Evolutionary conservation across 1,140 invertebrate genomes (phyloP).

Genomic region (Homarus americanus): DNA sequence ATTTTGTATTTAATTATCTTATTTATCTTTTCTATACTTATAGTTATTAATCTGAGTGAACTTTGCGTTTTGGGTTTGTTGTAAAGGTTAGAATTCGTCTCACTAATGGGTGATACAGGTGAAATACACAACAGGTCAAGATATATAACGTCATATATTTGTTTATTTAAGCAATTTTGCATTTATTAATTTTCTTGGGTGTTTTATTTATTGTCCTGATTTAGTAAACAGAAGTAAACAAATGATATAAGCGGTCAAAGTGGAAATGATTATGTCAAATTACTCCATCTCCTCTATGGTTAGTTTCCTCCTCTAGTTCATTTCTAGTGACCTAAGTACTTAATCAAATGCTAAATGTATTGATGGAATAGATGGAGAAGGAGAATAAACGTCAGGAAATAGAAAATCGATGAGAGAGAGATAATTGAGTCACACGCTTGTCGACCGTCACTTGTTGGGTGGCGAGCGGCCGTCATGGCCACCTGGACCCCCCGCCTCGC

Average conservation of each 20-base stretch:
- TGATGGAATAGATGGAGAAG: neutral
- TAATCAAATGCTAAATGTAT: neutral
- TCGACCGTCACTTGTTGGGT: slow-evolving; percentile 55
- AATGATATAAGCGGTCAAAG: too few relatives aligned
- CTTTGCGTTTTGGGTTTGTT: too few relatives aligned
- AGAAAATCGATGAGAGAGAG: neutral
- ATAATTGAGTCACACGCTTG: slow-evolving; percentile 69
- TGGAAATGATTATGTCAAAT: neutral
- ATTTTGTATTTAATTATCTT: too few relatives aligned
- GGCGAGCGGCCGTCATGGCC: slow-evolving; percentile 48
- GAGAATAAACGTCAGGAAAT: neutral
- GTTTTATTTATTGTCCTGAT: too few relatives aligned
- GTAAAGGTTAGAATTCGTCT: too few relatives aligned
- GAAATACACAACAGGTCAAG: too few relatives aligned
- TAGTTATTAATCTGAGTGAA: too few relatives aligned
- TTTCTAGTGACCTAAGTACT: neutral
- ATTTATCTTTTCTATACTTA: neutral
- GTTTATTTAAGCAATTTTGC: too few relatives aligned
- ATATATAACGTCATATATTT: too few relatives aligned
- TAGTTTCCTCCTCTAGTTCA: neutral
- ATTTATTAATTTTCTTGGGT: too few relatives aligned
- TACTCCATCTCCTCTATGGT: neutral
- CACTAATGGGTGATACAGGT: too few relatives aligned
- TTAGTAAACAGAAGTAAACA: too few relatives aligned
- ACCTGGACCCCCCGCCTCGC: slow-evolving; percentile 21